phyloP scores from a whole-genome alignment of 2,797 vertebrate species.

The Rousettus madagascariensis region DNA sequence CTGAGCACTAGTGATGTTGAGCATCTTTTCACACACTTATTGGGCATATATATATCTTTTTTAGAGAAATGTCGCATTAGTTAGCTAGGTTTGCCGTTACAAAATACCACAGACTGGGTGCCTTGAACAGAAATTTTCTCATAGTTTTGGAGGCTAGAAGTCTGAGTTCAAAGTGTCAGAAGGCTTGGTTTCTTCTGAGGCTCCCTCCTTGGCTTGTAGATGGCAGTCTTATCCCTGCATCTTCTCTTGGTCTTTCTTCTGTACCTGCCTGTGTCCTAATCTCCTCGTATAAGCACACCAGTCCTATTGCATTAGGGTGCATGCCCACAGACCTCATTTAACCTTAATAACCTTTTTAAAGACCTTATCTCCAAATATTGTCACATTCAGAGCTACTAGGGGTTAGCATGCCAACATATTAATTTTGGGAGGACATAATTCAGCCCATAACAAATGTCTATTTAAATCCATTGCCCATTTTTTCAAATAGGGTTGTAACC shows the following conservation, averaged over 20 bases:
- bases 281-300: neutral
- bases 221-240: neutral
- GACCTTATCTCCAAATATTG: neutral
- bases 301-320: neutral
- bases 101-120: neutral
- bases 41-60: neutral
- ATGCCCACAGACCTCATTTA: neutral
- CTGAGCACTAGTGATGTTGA: neutral
- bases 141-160: neutral
- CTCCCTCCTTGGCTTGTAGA: neutral
- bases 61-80: neutral
- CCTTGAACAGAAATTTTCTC: neutral
- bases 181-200: neutral
- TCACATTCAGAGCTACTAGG: neutral
- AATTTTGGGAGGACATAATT: neutral
- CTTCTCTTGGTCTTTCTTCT: neutral
- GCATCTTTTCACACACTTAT: neutral
- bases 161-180: neutral
- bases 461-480: neutral
- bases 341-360: neutral
- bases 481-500: neutral
- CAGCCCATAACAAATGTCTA: neutral
- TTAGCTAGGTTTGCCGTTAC: neutral
- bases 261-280: neutral
- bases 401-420: neutral